These are phyloP conservation scores for Cyclopterus lumpus DNA, from an alignment of 2,797 vertebrate genomes.

Conservation along the genomic window DNA sequence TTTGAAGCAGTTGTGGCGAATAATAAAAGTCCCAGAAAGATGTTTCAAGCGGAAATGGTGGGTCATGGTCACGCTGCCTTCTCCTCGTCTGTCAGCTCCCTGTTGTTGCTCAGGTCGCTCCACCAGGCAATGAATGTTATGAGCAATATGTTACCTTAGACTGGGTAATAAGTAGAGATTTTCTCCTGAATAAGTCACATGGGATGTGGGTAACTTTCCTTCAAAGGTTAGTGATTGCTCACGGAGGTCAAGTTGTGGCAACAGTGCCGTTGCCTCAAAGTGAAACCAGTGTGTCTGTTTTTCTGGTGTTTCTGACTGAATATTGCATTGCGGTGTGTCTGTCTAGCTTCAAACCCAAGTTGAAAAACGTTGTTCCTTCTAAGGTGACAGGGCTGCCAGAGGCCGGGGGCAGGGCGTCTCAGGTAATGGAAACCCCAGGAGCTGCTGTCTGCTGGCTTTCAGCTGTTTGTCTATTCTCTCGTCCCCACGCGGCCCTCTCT, in stretches of 20 bases:
- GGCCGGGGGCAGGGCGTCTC: slow-evolving; percentile 71
- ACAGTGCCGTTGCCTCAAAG: neutral
- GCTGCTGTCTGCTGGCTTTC: slow-evolving; percentile 76
- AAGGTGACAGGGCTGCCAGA: slow-evolving; percentile 77
- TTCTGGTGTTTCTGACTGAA: slow-evolving; percentile 65
- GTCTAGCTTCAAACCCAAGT: slow-evolving; percentile 78
- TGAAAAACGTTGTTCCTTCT: slow-evolving; percentile 82
- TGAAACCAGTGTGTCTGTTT: slow-evolving; percentile 17
- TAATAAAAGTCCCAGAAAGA: slow-evolving; percentile 24
- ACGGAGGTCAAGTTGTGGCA: neutral
- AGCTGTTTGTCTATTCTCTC: slow-evolving; percentile 63
- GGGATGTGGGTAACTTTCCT: neutral
- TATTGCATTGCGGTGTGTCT: slow-evolving; percentile 78
- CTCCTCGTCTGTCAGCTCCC: neutral
- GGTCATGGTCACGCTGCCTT: slow-evolving; percentile 19
- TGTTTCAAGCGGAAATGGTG: slow-evolving; percentile 21
- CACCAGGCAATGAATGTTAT: neutral
- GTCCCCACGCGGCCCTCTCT: slow-evolving; percentile 53
- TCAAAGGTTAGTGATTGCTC: slow-evolving; percentile 27
- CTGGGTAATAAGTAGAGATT: slow-evolving; percentile 50
- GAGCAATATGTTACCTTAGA: slow-evolving; percentile 18
- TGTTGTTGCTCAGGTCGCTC: slow-evolving; percentile 23
- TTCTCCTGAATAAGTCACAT: slow-evolving; percentile 30
- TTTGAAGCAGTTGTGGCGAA: slow-evolving; percentile 17
- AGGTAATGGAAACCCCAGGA: slow-evolving; percentile 83